These are phyloP conservation scores for Colinus virginianus DNA, from an alignment of 2,113 vertebrate genomes.

Conservation along the genomic window DNA sequence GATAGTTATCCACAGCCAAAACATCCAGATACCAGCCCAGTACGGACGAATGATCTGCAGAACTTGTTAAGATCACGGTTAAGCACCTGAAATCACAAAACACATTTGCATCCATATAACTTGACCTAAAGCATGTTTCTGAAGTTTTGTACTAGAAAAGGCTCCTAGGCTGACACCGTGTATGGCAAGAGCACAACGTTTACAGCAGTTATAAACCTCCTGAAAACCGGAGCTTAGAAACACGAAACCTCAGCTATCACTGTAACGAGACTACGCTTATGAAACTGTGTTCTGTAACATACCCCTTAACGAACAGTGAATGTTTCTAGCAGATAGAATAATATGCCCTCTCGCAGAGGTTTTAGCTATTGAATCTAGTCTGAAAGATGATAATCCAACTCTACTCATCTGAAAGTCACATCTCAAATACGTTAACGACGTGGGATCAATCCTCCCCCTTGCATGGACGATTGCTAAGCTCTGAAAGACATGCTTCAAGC, in stretches of 20 bases:
- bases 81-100: conserved; percentile 73
- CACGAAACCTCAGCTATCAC: conserved; percentile 67
- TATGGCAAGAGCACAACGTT: conserved; percentile 66
- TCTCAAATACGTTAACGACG: background rate
- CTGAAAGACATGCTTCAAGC: conserved; percentile 62
- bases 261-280: conserved; percentile 63
- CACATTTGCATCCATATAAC: conserved; percentile 71
- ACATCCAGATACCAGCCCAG: conserved; percentile 52
- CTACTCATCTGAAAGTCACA: conserved; percentile 56
- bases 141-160: conserved; percentile 62
- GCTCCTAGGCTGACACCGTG: conserved; percentile 66
- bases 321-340: conserved; percentile 36
- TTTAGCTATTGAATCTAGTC: conserved; percentile 35
- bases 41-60: conserved; percentile 67
- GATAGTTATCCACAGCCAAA: conserved; percentile 23
- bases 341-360: conserved; percentile 18
- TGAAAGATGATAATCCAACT: conserved; percentile 63
- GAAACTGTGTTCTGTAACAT: conserved; percentile 33
- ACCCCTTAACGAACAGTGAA: conserved; percentile 41
- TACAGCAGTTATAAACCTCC: conserved; percentile 73
- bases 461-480: conserved; percentile 16
- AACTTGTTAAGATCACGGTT: conserved; percentile 68
- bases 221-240: conserved; percentile 74
- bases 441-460: conserved; percentile 40
- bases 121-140: conserved; percentile 57